Percentiles rank a stretch among this genome's conserved stretches.
Conservation (phyloP, 1,140 invertebrate genomes). For the Bradynema listronoti region DNA sequence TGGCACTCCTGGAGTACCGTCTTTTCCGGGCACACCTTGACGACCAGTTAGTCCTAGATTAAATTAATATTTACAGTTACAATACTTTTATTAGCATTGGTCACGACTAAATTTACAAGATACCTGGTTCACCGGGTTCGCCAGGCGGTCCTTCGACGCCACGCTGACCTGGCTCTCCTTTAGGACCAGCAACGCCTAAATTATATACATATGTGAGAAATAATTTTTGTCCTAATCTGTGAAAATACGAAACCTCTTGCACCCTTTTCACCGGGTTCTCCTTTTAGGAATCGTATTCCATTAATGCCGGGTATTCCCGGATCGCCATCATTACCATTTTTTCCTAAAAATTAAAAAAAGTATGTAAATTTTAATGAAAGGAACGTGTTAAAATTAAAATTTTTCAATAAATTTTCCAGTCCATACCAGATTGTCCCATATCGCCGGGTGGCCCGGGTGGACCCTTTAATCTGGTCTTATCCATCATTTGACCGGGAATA, state of each 20-base stretch:
- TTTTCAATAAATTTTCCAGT: neutral
- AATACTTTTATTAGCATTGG: no score
- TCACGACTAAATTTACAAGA: no score
- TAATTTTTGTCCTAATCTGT: neutral
- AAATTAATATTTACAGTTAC: no score
- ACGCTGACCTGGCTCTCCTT: constrained; percentile 12
- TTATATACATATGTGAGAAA: neutral
- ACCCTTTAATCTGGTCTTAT: constrained; percentile 1
- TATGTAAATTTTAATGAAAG: constrained; percentile 14
- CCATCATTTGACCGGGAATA: neutral
- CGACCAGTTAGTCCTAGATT: constrained; percentile 8
- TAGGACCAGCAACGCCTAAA: neutral
- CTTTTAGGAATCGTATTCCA: constrained; percentile 4
- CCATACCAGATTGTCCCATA: constrained; percentile 2
- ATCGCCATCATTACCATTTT: neutral
- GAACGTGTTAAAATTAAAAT: constrained; percentile 2
- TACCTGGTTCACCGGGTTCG: neutral
- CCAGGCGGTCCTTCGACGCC: neutral
- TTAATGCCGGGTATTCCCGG: neutral
- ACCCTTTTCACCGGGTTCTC: constrained; percentile 5
- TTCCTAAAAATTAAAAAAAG: neutral
- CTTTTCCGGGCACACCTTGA: constrained; percentile 17
- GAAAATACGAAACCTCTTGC: neutral
- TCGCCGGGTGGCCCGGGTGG: constrained; percentile 12
- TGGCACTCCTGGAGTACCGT: neutral